A percentile compares a stretch with the other conserved stretches of the same genome.
These are phyloP conservation scores for Microplitis mediator DNA, from an alignment of 1,140 invertebrate genomes.

Conservation along the genomic window DNA sequence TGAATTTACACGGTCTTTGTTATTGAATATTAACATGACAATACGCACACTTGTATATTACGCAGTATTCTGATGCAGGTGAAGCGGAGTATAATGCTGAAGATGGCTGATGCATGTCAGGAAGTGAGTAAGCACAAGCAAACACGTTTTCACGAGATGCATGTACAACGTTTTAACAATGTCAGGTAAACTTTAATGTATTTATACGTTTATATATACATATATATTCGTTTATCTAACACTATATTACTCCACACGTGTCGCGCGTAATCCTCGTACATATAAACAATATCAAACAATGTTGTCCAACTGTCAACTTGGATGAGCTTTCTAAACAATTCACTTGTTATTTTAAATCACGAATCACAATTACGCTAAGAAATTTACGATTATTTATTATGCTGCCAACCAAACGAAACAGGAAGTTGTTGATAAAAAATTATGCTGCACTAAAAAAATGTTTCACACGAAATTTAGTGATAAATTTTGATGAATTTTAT, in stretches of 20 bases:
- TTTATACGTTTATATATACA: neutral
- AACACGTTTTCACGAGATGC: slow-evolving; percentile 92
- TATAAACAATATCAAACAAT: neutral
- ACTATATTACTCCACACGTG: no score
- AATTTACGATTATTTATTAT: no score
- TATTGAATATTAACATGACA: slow-evolving; percentile 1
- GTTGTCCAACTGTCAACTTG: neutral
- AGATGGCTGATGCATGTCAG: slow-evolving; percentile 88
- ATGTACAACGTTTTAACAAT: slow-evolving; percentile 96
- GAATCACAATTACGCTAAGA: no score
- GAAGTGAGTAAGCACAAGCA: slow-evolving; percentile 72
- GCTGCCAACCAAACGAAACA: no score
- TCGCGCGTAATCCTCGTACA: neutral
- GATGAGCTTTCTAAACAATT: neutral
- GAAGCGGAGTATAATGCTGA: slow-evolving; percentile 90
- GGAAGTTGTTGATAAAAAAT: no score
- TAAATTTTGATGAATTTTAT: no score
- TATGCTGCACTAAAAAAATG: no score
- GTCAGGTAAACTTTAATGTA: slow-evolving; percentile 71
- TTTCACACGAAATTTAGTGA: no score
- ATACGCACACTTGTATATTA: slow-evolving; percentile 27
- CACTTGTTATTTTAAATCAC: no score
- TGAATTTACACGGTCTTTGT: neutral
- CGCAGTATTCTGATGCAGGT: slow-evolving; percentile 65
- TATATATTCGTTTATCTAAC: neutral